These are phyloP conservation scores for Sthenelais limicola DNA, from an alignment of 2,888 invertebrate species.

Conservation along the genomic window DNA sequence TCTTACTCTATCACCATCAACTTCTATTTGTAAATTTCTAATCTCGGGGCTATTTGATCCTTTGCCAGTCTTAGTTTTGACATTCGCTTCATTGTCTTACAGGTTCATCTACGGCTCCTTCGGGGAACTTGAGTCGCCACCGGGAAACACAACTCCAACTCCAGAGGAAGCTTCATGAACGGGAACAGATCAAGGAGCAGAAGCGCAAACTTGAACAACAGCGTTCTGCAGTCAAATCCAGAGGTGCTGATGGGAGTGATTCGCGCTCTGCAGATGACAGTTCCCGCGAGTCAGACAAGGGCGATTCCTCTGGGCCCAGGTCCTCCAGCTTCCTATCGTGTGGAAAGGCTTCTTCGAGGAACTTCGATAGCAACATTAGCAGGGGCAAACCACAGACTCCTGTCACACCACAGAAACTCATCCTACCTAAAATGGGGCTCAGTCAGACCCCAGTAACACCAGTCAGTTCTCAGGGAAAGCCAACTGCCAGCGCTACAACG, in stretches of 20 bases:
- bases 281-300: conserved; percentile 28
- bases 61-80: no score
- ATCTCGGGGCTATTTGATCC: no score
- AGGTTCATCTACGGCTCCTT: conserved; percentile 4
- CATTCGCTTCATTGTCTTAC: no score
- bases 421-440: conserved; percentile 12
- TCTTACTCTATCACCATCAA: no score
- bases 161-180: conserved; percentile 80
- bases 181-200: conserved; percentile 78
- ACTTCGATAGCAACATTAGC: not conserved
- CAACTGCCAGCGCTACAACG: not conserved
- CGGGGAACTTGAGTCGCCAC: conserved; percentile 72
- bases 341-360: not conserved
- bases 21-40: no score
- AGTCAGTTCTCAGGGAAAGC: not conserved
- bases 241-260: conserved; percentile 22
- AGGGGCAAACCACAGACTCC: conserved; percentile 18
- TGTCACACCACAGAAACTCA: conserved; percentile 33
- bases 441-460: not conserved
- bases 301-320: not conserved
- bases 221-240: conserved; percentile 35
- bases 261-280: conserved; percentile 27
- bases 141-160: conserved; percentile 78
- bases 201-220: conserved; percentile 76
- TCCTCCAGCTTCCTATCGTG: not conserved